Base-by-base conservation (phyloP, 2,113 vertebrate genomes). In the Eudyptes chrysolophus region DNA sequence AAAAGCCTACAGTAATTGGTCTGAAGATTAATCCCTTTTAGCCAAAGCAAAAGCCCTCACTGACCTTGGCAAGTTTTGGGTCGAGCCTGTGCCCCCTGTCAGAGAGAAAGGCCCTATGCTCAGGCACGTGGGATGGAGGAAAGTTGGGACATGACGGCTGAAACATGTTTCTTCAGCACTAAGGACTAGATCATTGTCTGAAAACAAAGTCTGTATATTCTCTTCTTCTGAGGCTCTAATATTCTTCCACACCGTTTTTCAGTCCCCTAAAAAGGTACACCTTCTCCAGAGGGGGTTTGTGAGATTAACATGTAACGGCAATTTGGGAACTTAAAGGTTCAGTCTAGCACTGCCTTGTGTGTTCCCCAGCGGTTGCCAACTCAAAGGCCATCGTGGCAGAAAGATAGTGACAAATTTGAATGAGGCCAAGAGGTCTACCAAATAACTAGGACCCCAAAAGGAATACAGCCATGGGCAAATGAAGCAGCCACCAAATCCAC, bases 221-320 rank as follows among this genome's bases (percentile, higher is more conserved):
- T 48, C 16, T 42, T 55, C 6, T 80, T 49, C 15, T 62, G 40
- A 61, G 18, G 17, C 18, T 72, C 13, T 71, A 21, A 44, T 21
- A 48, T 7, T 46, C 42, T 72, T 27, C 38, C 21, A 78, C 15
- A 34, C 4, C 3, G 6, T 15, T 76, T 62, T 65, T 32, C 22
- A 38, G 36, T 36, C 15, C 17, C 16, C 5, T 25, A 14, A 15
- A 29, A 65, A 46, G 5, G 3, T 40, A 4, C 4, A 66, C 3
- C 32, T 83, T 19, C 18, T 46, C 4, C 32, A 36, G 10, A 61
- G 5, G 3, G 0, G 1, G 2, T 2, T 0, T 62, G 12, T 22
- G 32, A 21, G 3, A 44, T 11, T 13, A 14, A 14, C 3, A 11
- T 6, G 3, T 15, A 10, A 16, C 7, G 51, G 29, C 24, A 70